Evolutionary conservation across 2,113 vertebrate species (phyloP).

Genomic region (Nannospalax galili): DNA sequence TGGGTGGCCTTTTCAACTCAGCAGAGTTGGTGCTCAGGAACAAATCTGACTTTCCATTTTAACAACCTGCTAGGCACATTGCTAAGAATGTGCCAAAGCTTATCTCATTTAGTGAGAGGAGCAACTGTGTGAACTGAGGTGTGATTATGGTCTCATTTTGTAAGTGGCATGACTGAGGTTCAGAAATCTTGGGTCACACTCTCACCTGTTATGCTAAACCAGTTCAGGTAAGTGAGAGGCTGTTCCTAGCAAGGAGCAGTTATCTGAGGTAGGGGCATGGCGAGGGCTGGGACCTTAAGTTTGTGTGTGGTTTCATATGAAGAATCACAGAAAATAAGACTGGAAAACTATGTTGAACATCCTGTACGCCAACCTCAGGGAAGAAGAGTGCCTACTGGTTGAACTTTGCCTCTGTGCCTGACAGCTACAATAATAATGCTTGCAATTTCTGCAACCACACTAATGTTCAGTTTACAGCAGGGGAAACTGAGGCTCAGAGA

Average conservation of each 20-base stretch:
- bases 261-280: neutral
- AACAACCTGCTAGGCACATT: neutral
- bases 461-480: neutral
- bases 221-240: neutral
- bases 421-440: neutral
- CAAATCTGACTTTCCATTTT: neutral
- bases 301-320: neutral
- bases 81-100: neutral
- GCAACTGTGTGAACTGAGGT: neutral
- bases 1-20: neutral
- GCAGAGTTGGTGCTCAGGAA: neutral
- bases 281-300: no score
- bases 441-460: no score
- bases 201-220: neutral
- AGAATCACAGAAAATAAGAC: neutral
- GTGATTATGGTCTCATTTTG: neutral
- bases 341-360: neutral
- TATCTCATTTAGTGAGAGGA: neutral
- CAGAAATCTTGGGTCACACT: neutral
- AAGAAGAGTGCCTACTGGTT: no score
- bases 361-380: neutral
- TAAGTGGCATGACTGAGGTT: neutral
- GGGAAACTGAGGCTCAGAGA: neutral
- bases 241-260: neutral
- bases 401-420: neutral